Evolutionary conservation across 2,797 vertebrate genomes (phyloP).

Genomic region (Sebastes paucispinis): DNA sequence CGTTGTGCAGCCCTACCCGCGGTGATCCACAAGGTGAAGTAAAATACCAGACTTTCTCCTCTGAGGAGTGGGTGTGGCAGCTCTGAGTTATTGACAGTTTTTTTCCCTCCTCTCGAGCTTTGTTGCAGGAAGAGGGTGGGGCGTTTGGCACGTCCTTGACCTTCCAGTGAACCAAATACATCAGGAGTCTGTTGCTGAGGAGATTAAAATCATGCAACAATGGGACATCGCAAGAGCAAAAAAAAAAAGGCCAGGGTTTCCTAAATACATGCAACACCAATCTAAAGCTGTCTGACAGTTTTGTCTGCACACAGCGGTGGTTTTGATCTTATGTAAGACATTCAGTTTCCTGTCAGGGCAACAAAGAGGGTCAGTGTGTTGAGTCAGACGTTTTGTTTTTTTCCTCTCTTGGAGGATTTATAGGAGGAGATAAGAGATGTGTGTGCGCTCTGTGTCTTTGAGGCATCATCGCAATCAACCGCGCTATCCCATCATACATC

Average conservation of each 20-base stretch:
- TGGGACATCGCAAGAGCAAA: conserved; percentile 41
- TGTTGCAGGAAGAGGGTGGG: conserved; percentile 55
- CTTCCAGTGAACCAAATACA: conserved; percentile 77
- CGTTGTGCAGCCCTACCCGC: too few relatives aligned
- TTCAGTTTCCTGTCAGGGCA: conserved; percentile 29
- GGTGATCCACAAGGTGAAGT: neutral
- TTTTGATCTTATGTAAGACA: conserved; percentile 31
- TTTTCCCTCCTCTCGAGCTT: conserved; percentile 12
- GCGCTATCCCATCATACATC: conserved; percentile 33
- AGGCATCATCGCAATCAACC: conserved; percentile 42
- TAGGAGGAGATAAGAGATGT: conserved; percentile 42
- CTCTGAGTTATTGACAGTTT: conserved; percentile 47
- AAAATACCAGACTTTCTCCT: neutral
- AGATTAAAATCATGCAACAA: conserved; percentile 77
- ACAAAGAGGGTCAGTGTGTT: conserved; percentile 48
- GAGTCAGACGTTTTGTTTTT: neutral
- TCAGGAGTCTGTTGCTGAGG: conserved; percentile 68
- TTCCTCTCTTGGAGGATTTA: conserved; percentile 16
- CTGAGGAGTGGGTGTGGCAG: conserved; percentile 18
- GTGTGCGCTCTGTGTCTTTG: conserved; percentile 29
- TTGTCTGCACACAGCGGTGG: neutral
- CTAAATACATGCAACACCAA: conserved; percentile 38
- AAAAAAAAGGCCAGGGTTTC: conserved; percentile 10
- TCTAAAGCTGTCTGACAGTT: conserved; percentile 33
- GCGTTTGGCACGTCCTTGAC: conserved; percentile 77